These are phyloP conservation scores for Conops quadrifasciatus DNA, from an alignment of 2,888 invertebrate species.

Conservation along the genomic window DNA sequence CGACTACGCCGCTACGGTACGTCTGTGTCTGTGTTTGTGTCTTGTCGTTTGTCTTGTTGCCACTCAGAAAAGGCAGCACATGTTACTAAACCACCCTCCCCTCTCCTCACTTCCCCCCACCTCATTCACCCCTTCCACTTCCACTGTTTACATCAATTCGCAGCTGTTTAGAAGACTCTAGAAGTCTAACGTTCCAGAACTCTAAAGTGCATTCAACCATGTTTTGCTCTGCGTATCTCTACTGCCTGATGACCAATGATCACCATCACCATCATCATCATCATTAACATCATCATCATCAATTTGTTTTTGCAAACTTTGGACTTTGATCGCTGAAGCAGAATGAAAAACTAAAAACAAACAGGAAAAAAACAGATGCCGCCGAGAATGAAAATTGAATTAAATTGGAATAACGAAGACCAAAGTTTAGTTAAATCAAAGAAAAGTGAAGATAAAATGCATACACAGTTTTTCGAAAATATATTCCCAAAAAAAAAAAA, in stretches of 20 bases:
- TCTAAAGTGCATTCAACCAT: conserved; percentile 14
- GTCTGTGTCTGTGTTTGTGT: neutral
- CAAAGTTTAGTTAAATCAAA: neutral
- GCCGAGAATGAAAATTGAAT: neutral
- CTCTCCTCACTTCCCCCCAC: too few relatives aligned
- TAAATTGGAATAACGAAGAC: neutral
- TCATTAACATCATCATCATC: too few relatives aligned
- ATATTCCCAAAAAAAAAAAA: neutral
- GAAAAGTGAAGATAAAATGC: too few relatives aligned
- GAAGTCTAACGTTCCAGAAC: neutral
- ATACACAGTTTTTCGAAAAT: neutral
- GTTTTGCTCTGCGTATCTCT: neutral
- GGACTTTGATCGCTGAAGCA: neutral
- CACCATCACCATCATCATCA: neutral
- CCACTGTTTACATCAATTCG: neutral
- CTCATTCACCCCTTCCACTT: neutral
- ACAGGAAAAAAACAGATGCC: neutral
- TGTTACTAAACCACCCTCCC: neutral
- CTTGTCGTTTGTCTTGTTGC: neutral
- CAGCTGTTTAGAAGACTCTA: conserved; percentile 2
- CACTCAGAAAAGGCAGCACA: neutral
- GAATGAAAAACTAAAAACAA: neutral
- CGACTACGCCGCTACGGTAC: neutral
- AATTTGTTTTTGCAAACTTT: neutral
- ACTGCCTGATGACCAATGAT: conserved; percentile 4